phyloP scores from a whole-genome alignment of 2,797 vertebrate species.

The Lepilemur septentrionalis region DNA sequence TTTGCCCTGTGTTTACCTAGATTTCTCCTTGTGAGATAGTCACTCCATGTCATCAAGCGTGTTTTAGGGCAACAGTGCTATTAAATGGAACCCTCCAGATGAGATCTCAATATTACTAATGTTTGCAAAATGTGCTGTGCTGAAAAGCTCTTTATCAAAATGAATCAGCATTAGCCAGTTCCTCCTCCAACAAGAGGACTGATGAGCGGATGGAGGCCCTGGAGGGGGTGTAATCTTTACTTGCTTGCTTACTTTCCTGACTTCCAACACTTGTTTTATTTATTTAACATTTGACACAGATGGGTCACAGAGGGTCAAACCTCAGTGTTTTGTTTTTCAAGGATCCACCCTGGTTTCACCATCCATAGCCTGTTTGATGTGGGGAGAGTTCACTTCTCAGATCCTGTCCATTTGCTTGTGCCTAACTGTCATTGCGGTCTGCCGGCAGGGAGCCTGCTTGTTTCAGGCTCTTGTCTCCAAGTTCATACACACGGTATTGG shows the following conservation, averaged over 20 bases:
- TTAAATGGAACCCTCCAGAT: not conserved
- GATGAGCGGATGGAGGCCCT: rapidly evolving
- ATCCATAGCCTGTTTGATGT: not conserved
- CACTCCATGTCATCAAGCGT: not conserved
- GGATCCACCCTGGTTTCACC: not conserved
- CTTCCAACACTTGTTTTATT: not conserved
- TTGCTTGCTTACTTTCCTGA: not conserved
- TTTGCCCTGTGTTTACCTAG: not conserved
- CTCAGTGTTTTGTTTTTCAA: not conserved
- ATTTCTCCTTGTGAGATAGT: not conserved
- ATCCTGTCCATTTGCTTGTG: not conserved
- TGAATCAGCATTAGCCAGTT: not conserved
- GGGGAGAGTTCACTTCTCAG: not conserved
- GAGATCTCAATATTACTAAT: not conserved
- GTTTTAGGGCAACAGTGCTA: not conserved
- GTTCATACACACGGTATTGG: not conserved
- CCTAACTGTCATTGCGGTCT: not conserved
- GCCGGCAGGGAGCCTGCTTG: not conserved
- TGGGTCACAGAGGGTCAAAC: not conserved
- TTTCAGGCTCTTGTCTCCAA: not conserved
- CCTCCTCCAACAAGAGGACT: not conserved
- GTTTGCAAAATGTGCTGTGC: not conserved
- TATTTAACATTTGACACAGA: not conserved
- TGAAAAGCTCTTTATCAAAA: not conserved
- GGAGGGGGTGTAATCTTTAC: not conserved